Conservation (phyloP, 2,113 vertebrate species). For the Uria lomvia region DNA sequence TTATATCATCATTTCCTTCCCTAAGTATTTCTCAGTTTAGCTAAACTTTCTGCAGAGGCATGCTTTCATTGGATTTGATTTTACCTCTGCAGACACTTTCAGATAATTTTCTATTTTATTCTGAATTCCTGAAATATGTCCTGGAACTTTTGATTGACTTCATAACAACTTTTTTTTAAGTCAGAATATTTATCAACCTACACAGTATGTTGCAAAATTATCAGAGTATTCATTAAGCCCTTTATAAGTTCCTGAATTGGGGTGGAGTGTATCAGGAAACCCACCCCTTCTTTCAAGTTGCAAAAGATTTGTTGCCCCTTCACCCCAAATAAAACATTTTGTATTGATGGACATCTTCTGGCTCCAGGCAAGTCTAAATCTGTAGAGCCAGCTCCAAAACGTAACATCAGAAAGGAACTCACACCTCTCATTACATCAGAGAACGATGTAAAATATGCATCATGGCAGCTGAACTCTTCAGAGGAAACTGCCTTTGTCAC, state of each 20-base stretch:
- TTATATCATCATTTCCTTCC: not conserved
- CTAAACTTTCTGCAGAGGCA: not conserved
- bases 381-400: not conserved
- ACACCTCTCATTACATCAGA: constrained; percentile 31
- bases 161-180: not conserved
- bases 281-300: not conserved
- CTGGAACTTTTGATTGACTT: not conserved
- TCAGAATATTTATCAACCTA: not conserved
- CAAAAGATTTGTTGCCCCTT: not conserved
- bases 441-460: constrained; percentile 26
- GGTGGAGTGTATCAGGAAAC: not conserved
- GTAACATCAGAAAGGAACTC: constrained; percentile 19
- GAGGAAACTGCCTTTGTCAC: constrained; percentile 42
- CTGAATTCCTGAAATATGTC: not conserved
- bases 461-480: constrained; percentile 43
- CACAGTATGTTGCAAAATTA: not conserved
- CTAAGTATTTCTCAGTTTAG: not conserved
- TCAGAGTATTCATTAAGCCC: not conserved
- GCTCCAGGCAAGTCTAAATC: constrained; percentile 14
- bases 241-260: not conserved
- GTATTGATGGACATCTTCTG: not conserved
- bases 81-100: not conserved
- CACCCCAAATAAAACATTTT: not conserved
- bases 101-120: not conserved
- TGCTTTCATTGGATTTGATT: not conserved